Evolutionary conservation across 2,888 invertebrate genomes (phyloP).

Genomic region (Drosophila cognata): DNA sequence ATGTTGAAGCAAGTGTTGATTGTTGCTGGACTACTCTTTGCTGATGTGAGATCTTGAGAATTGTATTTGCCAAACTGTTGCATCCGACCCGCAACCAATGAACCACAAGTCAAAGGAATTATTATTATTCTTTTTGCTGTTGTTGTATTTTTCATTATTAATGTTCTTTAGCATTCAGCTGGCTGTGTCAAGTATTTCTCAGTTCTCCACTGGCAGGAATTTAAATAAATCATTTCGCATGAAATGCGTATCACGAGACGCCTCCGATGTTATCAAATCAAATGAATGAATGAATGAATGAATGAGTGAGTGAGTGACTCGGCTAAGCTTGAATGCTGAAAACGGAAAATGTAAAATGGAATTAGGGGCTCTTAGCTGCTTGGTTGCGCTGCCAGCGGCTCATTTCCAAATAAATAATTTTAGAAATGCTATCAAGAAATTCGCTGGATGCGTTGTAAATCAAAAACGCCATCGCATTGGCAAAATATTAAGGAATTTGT

Average conservation of each 20-base stretch:
- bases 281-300: constrained; percentile 63
- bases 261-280: constrained; percentile 71
- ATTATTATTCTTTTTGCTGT: constrained; percentile 10
- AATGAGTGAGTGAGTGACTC: constrained; percentile 38
- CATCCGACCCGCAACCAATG: constrained; percentile 33
- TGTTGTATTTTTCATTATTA: constrained; percentile 41
- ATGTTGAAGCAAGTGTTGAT: constrained; percentile 53
- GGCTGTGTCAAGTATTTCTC: constrained; percentile 32
- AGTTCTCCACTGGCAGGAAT: constrained; percentile 55
- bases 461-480: constrained; percentile 71
- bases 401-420: constrained; percentile 54
- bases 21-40: constrained; percentile 20
- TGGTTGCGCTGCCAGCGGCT: constrained; percentile 37
- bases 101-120: constrained; percentile 53
- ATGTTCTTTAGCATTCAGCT: constrained; percentile 27
- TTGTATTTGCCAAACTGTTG: constrained; percentile 62
- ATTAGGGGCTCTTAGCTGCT: constrained; percentile 63
- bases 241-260: constrained; percentile 63
- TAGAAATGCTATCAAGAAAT: constrained; percentile 54
- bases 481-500: constrained; percentile 45
- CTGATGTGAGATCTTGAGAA: background rate
- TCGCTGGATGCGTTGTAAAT: constrained; percentile 62
- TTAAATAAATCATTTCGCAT: constrained; percentile 78
- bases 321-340: constrained; percentile 27
- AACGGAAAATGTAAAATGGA: constrained; percentile 24